These are phyloP conservation scores for Entomobrya multifasciata DNA, from an alignment of 2,888 invertebrate genomes.

Conservation along the genomic window DNA sequence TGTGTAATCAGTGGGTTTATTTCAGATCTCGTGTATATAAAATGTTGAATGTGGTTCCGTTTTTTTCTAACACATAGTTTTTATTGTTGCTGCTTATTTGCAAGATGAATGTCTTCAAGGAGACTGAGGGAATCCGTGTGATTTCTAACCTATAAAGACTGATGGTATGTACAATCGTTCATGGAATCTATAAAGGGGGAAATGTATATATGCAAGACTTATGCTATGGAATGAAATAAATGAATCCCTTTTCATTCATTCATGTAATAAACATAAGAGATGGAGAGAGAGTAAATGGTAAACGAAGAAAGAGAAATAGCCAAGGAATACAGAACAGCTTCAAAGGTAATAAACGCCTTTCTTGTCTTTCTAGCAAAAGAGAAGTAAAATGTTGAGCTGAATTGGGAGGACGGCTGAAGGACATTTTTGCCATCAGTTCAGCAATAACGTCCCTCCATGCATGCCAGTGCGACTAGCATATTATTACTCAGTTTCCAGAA, in stretches of 20 bases:
- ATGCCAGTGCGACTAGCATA: too few species aligned
- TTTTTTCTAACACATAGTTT: background rate
- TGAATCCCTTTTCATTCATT: constrained; percentile 10
- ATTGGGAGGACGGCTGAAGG: constrained; percentile 13
- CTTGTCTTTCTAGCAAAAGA: background rate
- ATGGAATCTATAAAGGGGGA: too few species aligned
- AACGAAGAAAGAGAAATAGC: background rate
- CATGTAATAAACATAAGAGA: too few species aligned
- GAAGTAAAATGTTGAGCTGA: constrained; percentile 9
- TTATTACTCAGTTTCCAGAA: constrained; percentile 13
- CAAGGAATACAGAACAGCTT: background rate
- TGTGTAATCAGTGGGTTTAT: constrained; percentile 48
- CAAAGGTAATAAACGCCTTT: constrained; percentile 28
- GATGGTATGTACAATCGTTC: too few species aligned
- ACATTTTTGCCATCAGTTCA: too few species aligned
- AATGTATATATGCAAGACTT: too few species aligned
- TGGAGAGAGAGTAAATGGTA: background rate
- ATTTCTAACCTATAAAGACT: too few species aligned
- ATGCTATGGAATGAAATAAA: too few species aligned
- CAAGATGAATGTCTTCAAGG: constrained; percentile 49
- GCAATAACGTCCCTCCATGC: too few species aligned
- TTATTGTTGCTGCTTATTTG: constrained; percentile 31
- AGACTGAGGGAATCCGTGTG: constrained; percentile 30
- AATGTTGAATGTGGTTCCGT: background rate
- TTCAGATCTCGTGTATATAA: constrained; percentile 22